Evolutionary conservation across 2,888 invertebrate genomes (phyloP).

Genomic region (Thymelicus sylvestris): DNA sequence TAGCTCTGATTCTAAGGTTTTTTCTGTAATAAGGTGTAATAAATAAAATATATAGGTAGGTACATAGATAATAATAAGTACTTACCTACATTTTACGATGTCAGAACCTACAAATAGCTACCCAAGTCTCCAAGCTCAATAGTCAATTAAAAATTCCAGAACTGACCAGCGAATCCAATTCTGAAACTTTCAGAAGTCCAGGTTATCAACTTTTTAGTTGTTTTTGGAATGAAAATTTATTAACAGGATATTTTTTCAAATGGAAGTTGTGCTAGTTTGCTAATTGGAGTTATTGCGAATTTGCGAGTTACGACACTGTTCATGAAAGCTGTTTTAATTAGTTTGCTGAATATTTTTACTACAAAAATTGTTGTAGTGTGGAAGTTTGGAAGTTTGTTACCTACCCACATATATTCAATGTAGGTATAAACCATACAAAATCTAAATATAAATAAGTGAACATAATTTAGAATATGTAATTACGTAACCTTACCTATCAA

Average conservation of each 20-base stretch:
- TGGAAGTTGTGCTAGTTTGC: slow-evolving; percentile 18
- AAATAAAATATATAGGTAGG: too few relatives aligned
- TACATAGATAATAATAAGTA: too few relatives aligned
- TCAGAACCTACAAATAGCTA: too few relatives aligned
- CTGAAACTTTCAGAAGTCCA: slow-evolving; percentile 32
- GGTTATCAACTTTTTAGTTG: slow-evolving; percentile 31
- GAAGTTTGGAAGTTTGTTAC: too few relatives aligned
- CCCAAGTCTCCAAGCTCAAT: background rate
- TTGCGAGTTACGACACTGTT: slow-evolving; percentile 37
- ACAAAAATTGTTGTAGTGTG: background rate
- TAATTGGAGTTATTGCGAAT: slow-evolving; percentile 37
- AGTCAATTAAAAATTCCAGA: slow-evolving; percentile 14
- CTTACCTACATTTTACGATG: too few relatives aligned
- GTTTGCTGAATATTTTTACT: background rate
- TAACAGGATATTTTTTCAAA: slow-evolving; percentile 21
- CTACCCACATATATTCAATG: too few relatives aligned
- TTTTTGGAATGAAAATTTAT: slow-evolving; percentile 18
- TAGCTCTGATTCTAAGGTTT: too few relatives aligned
- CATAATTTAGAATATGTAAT: too few relatives aligned
- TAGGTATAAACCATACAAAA: too few relatives aligned
- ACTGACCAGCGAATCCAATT: slow-evolving; percentile 32
- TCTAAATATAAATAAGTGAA: too few relatives aligned
- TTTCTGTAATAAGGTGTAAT: too few relatives aligned
- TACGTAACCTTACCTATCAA: too few relatives aligned
- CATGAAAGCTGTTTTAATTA: slow-evolving; percentile 20